Evolutionary conservation across 2,888 invertebrate species (phyloP).

Genomic region (Mesorhabditis spiculigera): DNA sequence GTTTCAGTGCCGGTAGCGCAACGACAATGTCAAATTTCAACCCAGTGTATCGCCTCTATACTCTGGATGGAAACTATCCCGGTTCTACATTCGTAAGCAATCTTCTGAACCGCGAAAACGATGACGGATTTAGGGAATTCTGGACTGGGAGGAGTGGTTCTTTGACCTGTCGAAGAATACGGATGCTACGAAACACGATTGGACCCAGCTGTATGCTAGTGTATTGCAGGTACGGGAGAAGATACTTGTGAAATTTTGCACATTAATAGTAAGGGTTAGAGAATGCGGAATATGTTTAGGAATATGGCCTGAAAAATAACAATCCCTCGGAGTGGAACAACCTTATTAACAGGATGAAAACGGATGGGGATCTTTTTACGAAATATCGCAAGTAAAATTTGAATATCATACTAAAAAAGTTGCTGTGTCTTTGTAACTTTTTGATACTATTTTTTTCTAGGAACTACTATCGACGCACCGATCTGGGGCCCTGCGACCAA

Average conservation of each 20-base stretch:
- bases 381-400: constrained; percentile 67
- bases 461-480: constrained; percentile 43
- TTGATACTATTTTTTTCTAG: constrained; percentile 63
- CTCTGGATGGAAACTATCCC: constrained; percentile 77
- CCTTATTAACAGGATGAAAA: constrained; percentile 79
- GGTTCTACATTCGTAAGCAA: constrained; percentile 24
- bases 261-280: too few species aligned
- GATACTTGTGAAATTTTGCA: too few species aligned
- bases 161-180: constrained; percentile 71
- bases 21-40: constrained; percentile 74
- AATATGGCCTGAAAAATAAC: constrained; percentile 4
- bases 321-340: constrained; percentile 86
- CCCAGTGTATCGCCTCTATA: constrained; percentile 88
- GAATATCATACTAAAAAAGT: background rate
- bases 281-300: background rate
- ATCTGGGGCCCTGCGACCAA: constrained; percentile 69
- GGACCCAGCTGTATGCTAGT: constrained; percentile 16
- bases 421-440: background rate
- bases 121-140: constrained; percentile 69
- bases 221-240: constrained; percentile 7
- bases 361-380: constrained; percentile 80
- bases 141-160: constrained; percentile 92
- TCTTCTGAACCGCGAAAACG: background rate
- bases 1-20: constrained; percentile 77
- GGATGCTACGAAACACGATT: constrained; percentile 4